phyloP scores from a whole-genome alignment of 2,797 vertebrate genomes.

The Ibycter americanus region DNA sequence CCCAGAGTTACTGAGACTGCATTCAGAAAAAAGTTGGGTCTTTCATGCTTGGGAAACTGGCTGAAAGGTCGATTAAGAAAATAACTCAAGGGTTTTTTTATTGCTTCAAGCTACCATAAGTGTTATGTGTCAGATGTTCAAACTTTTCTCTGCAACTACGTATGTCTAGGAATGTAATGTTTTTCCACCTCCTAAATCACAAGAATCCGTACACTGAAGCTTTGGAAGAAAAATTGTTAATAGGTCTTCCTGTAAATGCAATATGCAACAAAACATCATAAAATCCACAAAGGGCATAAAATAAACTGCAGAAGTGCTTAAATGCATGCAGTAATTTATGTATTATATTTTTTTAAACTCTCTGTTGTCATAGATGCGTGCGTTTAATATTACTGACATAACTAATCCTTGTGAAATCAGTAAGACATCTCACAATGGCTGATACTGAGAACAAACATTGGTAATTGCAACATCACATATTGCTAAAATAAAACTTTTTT shows the following conservation, averaged over 20 bases:
- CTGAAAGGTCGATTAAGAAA: background rate
- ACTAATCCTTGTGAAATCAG: background rate
- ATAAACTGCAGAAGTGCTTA: background rate
- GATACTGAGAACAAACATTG: background rate
- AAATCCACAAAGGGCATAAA: background rate
- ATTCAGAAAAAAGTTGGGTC: background rate
- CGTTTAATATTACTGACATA: background rate
- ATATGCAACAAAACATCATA: background rate
- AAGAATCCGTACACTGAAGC: background rate
- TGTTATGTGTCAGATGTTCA: background rate
- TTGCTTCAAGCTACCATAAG: background rate
- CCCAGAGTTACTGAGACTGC: background rate
- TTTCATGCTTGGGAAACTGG: background rate
- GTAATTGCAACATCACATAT: background rate
- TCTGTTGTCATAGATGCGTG: background rate
- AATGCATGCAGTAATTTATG: background rate
- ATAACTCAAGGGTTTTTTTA: background rate
- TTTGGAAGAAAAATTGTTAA: background rate
- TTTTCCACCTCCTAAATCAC: background rate
- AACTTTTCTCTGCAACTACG: background rate
- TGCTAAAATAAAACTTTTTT: background rate
- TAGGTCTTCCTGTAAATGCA: background rate
- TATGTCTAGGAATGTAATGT: background rate
- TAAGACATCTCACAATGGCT: background rate
- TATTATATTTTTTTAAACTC: background rate